A percentile compares a stretch with the other conserved stretches of the same genome.
phyloP scores from a whole-genome alignment of 2,888 invertebrate species.

The Erpobdella octoculata region DNA sequence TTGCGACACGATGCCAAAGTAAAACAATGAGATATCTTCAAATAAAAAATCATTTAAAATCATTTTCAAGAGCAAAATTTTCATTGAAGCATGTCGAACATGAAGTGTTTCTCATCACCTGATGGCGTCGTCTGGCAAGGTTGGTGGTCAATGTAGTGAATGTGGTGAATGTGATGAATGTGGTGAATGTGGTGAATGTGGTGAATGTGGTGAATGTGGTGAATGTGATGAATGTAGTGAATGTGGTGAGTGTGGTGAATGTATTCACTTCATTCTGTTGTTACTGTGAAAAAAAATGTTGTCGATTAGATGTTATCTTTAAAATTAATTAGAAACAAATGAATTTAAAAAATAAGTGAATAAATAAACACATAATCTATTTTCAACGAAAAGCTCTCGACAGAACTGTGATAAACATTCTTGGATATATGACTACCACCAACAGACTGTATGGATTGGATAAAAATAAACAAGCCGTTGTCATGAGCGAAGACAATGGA shows the following conservation, averaged over 20 bases:
- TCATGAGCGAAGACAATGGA: slow-evolving; percentile 41
- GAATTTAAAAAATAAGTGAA: neutral
- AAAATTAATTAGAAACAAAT: too few species aligned
- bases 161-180: too few species aligned
- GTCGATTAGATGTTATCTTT: too few species aligned
- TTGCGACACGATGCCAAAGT: slow-evolving; percentile 22
- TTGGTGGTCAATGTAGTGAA: too few species aligned
- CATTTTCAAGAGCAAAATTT: neutral
- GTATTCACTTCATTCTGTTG: too few species aligned
- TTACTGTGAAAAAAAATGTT: too few species aligned
- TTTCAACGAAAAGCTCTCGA: slow-evolving; percentile 36
- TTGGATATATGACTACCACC: slow-evolving; percentile 37
- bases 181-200: too few species aligned
- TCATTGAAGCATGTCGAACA: neutral
- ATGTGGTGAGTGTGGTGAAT: too few species aligned
- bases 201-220: too few species aligned
- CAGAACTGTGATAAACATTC: slow-evolving; percentile 37
- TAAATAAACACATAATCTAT: neutral
- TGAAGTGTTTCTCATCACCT: slow-evolving; percentile 22
- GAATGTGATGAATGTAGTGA: too few species aligned
- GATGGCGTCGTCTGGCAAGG: slow-evolving; percentile 27
- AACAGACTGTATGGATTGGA: slow-evolving; percentile 41
- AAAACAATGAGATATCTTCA: neutral
- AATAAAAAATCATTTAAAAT: neutral
- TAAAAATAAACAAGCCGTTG: slow-evolving; percentile 38